A percentile compares a stretch with the other conserved stretches of the same genome.
Evolutionary conservation across 2,113 vertebrate genomes (phyloP).

Genomic region (Zootoca vivipara): DNA sequence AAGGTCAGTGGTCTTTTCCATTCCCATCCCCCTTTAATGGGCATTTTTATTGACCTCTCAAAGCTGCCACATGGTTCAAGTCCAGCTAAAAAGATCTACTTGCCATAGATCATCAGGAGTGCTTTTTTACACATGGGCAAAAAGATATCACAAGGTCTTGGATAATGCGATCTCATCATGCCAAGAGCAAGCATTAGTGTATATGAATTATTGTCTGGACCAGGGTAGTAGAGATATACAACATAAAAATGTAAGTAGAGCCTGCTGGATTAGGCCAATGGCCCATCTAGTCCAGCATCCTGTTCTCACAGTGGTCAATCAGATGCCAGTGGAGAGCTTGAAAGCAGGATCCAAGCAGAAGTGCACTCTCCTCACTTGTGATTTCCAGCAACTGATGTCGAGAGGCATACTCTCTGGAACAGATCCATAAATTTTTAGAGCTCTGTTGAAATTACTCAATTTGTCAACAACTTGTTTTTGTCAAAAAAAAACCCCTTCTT

Average conservation of each 20-base stretch:
- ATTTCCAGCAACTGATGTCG: too few species aligned
- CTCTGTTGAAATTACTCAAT: background rate
- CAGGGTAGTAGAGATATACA: rapidly evolving
- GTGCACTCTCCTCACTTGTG: too few species aligned
- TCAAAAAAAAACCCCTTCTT: too few species aligned
- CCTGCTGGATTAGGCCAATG: too few species aligned
- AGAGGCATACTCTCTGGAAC: too few species aligned
- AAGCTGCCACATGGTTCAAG: background rate
- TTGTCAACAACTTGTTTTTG: too few species aligned
- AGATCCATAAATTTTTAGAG: background rate
- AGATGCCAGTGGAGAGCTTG: too few species aligned
- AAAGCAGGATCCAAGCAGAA: too few species aligned
- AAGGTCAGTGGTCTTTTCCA: background rate
- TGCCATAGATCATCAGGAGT: background rate
- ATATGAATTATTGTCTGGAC: background rate
- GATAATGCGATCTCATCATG: background rate
- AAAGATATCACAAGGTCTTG: conserved; percentile 11
- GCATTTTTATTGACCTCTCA: conserved; percentile 44
- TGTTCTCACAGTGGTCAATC: too few species aligned
- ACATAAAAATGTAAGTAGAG: background rate
- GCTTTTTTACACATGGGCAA: conserved; percentile 20
- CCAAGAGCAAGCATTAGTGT: background rate
- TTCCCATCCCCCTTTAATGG: background rate
- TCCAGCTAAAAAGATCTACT: background rate
- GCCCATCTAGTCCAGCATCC: too few species aligned